Evolutionary conservation across 2,113 vertebrate genomes (phyloP).

Genomic region (Cairina moschata): DNA sequence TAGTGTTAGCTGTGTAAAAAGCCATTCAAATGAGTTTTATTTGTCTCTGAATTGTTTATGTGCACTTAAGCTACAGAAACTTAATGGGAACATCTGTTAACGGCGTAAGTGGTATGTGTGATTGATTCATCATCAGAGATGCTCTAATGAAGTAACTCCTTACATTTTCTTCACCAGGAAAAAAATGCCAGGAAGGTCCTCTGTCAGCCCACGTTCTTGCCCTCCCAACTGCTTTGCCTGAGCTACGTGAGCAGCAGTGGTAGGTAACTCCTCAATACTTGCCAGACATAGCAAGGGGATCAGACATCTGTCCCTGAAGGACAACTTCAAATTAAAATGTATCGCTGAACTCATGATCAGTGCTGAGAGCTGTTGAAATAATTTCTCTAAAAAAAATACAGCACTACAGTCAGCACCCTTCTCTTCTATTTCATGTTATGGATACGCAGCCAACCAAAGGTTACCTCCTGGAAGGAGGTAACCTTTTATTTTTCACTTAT

Average conservation of each 20-base stretch:
- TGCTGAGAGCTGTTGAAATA: not conserved
- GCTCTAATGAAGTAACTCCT: not conserved
- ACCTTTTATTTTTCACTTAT: not conserved
- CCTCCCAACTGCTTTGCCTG: not conserved
- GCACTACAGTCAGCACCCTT: not conserved
- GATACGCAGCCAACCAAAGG: not conserved
- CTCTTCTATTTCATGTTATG: not conserved
- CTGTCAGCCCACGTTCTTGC: not conserved
- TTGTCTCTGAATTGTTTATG: not conserved
- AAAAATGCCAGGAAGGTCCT: not conserved
- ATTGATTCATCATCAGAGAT: not conserved
- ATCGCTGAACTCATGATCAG: not conserved
- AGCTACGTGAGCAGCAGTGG: not conserved
- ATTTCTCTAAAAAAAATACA: not conserved
- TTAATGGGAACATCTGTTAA: conserved; percentile 30
- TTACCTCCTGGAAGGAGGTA: not conserved
- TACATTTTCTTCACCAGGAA: not conserved
- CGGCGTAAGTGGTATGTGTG: not conserved
- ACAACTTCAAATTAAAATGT: not conserved
- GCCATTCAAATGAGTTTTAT: not conserved
- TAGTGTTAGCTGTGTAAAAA: not conserved
- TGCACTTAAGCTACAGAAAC: not conserved
- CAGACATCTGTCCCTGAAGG: not conserved
- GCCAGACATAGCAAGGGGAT: not conserved
- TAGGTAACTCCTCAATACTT: not conserved